Base-by-base conservation (phyloP, 1,140 invertebrate species). In the Cyclina sinensis region DNA sequence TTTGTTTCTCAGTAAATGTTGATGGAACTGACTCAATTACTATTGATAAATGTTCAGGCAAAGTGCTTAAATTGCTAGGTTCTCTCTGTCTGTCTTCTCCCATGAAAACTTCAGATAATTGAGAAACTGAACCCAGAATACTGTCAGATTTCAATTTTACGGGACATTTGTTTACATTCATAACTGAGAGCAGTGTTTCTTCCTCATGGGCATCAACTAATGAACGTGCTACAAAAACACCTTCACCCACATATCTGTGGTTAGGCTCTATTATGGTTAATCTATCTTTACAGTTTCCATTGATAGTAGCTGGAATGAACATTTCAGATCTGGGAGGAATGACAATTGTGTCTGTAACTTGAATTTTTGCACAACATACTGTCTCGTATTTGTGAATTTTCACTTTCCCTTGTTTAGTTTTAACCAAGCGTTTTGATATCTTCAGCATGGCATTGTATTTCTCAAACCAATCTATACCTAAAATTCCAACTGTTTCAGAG, bases 1-100 rank as follows among this genome's bases (percentile, higher is more conserved):
- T 80, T 39, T 90, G 59, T 0, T 48, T 21, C 21, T 51, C 24
- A 12, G 11, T 30, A 18, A 90, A 24, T 21, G 74, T 57, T 21
- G 57, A 14, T 9, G 78, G 65, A 32, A 32, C 9, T 24, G 51
- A 32, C 14, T 81, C 78, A 21, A 86, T 18, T 32, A 86, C 18
- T 37, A 62, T 39, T 74, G 59, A 9, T 62, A 89, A 86, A 74
- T 89, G 76, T 16, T 68, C 48, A 68, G 88, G 88, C 39, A 89
- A 79, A 16, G 21, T 43, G 32, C 16, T 3, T 30, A n/a, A 4
- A 27, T 80, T 57, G 3, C 1, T 16, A 57, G 11, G 24, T 21
- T 78, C 24, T 30, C 46, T 18, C 65, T 37, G 14, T 62, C 24
- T 18, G 48, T 24, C 9, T 83, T 73, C 32, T 39, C 21, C 21